phyloP scores from a whole-genome alignment of 2,113 vertebrate species.

The Polypterus senegalus region DNA sequence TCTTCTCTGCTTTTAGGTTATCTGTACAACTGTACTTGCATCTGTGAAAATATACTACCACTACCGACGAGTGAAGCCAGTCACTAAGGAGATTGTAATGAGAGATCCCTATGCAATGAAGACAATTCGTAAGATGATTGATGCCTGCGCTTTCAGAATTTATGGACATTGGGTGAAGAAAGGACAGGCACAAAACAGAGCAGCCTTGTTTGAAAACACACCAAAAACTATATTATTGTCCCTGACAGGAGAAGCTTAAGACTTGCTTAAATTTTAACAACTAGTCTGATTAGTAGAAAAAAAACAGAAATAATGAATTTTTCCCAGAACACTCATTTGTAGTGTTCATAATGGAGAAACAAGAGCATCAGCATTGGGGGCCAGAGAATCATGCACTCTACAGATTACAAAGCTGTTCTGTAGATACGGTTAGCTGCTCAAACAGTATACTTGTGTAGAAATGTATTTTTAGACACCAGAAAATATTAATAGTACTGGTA shows the following conservation, averaged over 20 bases:
- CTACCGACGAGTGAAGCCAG: slow-evolving; percentile 72
- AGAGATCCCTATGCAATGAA: slow-evolving; percentile 82
- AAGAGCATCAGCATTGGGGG: no score
- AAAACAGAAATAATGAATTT: no score
- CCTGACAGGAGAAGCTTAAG: slow-evolving; percentile 47
- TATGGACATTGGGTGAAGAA: slow-evolving; percentile 98
- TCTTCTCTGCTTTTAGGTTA: slow-evolving; percentile 52
- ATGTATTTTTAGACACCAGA: no score
- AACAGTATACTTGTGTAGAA: no score
- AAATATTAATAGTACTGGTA: no score
- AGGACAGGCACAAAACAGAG: slow-evolving; percentile 88
- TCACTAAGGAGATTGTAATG: slow-evolving; percentile 75
- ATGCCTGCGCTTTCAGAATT: slow-evolving; percentile 86
- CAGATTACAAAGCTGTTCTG: no score
- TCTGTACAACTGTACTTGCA: slow-evolving; percentile 79
- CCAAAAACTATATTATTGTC: slow-evolving; percentile 81
- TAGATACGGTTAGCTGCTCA: no score
- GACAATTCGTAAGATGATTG: slow-evolving; percentile 82
- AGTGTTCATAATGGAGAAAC: no score
- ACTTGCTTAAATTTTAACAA: slow-evolving; percentile 22
- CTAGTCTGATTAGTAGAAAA: no score
- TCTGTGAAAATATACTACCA: slow-evolving; percentile 85
- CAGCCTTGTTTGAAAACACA: slow-evolving; percentile 91
- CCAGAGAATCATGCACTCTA: no score
- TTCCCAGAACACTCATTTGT: no score